phyloP scores from a whole-genome alignment of 2,888 invertebrate genomes.

The Coenonympha glycerion region DNA sequence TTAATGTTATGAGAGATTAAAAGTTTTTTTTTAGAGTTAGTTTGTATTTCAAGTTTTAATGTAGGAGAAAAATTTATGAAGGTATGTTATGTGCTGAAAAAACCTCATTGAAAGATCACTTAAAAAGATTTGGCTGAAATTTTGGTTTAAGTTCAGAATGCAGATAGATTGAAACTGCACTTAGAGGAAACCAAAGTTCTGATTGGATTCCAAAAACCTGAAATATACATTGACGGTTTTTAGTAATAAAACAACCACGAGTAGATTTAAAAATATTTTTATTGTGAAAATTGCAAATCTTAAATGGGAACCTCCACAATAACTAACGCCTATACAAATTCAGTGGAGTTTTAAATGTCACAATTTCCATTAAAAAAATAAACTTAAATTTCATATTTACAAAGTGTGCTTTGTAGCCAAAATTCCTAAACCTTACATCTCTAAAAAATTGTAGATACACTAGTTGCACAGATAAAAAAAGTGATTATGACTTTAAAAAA shows the following conservation, averaged over 20 bases:
- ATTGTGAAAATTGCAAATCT: conserved; percentile 58
- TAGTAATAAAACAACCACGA: neutral
- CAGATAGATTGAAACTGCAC: too few relatives aligned
- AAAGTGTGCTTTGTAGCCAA: conserved; percentile 37
- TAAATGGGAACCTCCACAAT: conserved; percentile 38
- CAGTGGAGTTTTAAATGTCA: conserved; percentile 46
- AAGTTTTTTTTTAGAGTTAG: neutral
- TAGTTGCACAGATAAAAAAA: conserved; percentile 8
- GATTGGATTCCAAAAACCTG: too few relatives aligned
- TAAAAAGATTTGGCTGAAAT: too few relatives aligned
- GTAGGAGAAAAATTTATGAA: neutral
- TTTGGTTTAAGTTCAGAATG: too few relatives aligned
- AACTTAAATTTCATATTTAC: conserved; percentile 58
- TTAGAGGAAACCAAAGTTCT: too few relatives aligned
- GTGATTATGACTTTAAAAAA: neutral
- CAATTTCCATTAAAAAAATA: conserved; percentile 65
- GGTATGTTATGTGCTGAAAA: too few relatives aligned
- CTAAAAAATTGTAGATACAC: conserved; percentile 19
- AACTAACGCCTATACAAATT: conserved; percentile 45
- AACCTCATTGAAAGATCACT: too few relatives aligned
- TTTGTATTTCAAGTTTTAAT: neutral
- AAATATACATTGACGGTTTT: neutral
- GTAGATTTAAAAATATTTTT: conserved; percentile 44
- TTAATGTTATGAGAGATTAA: neutral
- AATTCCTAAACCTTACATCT: conserved; percentile 26